Evolutionary conservation across 2,888 invertebrate genomes (phyloP), one percentile per base, ranked within the genome.

Genomic region (Psylliodes chrysocephalus): DNA sequence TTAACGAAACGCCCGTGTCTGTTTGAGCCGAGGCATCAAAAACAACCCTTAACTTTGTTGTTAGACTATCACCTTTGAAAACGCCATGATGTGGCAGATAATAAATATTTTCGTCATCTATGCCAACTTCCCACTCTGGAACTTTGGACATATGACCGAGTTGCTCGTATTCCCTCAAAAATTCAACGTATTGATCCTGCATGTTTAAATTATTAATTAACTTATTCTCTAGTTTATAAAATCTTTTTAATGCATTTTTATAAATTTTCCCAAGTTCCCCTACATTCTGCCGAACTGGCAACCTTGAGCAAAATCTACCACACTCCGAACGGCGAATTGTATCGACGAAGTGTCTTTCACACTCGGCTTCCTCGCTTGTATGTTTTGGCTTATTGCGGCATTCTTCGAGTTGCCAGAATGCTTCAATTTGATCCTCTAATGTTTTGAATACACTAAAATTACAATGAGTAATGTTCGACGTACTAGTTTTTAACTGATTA

Each of bases 71-170:
- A 40, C 70, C 61, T 59, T 70, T 72, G 10, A 68, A 8, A 2
- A 77, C 74, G 7, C 63, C 68, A 59, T 77, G 75, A 61, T 77
- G 75, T 1, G 76, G 73, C 72, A 63, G 63, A 64, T 33, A 52
- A 52, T 52, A 52, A 18, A 35, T 17, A 10, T 15, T 17, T 14
- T 42, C n/a, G n/a, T 2, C 10, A 10, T n/a, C n/a, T 7, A n/a
- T 7, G 7, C 7, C 25, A 25, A 25, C 7, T 25, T 25, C 25
- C 25, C 25, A 25, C 25, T 7, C 10, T 38, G 3, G 38, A 5
- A 38, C 3, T n/a, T 12, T 38, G 3, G 38, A 5, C 42, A 42
- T 42, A 18, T 42, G 42, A 6, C 42, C 42, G 17, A 42, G 42
- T 10, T 12, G n/a, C 15, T 42, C 15, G 10, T 49, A 49, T 49